These are phyloP conservation scores for Phylloscopus whistleri DNA, from an alignment of 2,113 vertebrate species.

Conservation along the genomic window DNA sequence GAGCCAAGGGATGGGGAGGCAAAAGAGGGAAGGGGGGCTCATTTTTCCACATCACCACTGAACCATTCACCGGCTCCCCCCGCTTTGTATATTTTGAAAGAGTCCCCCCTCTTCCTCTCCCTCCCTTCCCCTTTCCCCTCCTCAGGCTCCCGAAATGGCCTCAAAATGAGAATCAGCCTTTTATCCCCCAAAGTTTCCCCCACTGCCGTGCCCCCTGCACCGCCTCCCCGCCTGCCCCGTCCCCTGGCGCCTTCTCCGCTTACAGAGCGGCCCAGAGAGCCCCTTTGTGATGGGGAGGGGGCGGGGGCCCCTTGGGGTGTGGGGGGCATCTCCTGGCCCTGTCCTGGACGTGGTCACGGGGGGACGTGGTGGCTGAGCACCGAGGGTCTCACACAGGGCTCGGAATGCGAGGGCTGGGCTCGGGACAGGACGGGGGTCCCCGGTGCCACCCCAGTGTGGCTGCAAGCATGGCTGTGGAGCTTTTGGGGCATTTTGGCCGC, in stretches of 20 bases:
- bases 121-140: background rate
- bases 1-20: background rate
- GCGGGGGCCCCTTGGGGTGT: background rate
- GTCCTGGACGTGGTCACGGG: background rate
- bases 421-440: background rate
- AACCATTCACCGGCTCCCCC: background rate
- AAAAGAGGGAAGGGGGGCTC: background rate
- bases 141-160: background rate
- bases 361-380: background rate
- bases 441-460: background rate
- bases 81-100: constrained; percentile 42
- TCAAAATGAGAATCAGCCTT: constrained; percentile 30
- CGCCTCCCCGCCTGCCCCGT: background rate
- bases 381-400: background rate
- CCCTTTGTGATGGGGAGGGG: background rate
- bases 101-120: background rate
- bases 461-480: background rate
- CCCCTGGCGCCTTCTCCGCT: constrained; percentile 20
- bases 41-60: background rate
- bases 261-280: constrained; percentile 32
- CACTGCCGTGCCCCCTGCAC: background rate
- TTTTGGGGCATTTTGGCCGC: background rate
- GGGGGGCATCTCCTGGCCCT: background rate
- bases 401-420: background rate
- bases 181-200: background rate